Conservation (phyloP, 2,888 invertebrate species). For the Aquatica leii region DNA sequence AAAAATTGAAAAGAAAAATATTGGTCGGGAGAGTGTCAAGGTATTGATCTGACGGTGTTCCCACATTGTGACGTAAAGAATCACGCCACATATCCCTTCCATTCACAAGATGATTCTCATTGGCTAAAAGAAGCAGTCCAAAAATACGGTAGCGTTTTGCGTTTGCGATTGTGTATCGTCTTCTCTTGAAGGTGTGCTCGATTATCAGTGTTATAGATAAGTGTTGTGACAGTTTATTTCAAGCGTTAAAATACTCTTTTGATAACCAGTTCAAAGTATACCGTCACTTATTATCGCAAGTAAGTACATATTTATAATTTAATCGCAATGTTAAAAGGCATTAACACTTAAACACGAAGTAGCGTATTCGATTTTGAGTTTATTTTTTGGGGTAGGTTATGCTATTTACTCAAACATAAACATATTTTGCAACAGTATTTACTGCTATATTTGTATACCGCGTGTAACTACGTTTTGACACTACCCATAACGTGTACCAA, state of each 20-base stretch:
- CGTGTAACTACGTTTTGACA: not conserved
- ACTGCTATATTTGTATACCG: too few relatives aligned
- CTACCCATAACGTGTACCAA: too few relatives aligned
- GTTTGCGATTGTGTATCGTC: constrained; percentile 24
- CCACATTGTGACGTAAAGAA: constrained; percentile 40
- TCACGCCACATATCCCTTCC: constrained; percentile 44
- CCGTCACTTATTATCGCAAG: not conserved
- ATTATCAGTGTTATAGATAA: constrained; percentile 25
- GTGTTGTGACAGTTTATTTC: constrained; percentile 23
- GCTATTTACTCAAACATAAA: constrained; percentile 8
- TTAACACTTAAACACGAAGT: too few relatives aligned
- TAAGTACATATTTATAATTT: constrained; percentile 19
- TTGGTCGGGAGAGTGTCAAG: not conserved
- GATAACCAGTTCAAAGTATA: constrained; percentile 33
- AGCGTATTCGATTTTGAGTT: too few relatives aligned
- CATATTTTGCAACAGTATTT: too few relatives aligned
- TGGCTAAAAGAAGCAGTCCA: constrained; percentile 40
- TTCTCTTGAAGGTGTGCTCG: constrained; percentile 26
- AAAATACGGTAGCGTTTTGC: constrained; percentile 39
- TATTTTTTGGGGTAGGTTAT: constrained; percentile 20
- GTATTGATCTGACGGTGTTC: constrained; percentile 31
- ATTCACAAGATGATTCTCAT: constrained; percentile 38
- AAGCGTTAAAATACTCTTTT: constrained; percentile 20
- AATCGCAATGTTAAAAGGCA: too few relatives aligned
- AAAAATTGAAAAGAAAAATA: too few relatives aligned